These are phyloP conservation scores for Ylistrum balloti DNA, from an alignment of 1,140 invertebrate species.

Conservation along the genomic window DNA sequence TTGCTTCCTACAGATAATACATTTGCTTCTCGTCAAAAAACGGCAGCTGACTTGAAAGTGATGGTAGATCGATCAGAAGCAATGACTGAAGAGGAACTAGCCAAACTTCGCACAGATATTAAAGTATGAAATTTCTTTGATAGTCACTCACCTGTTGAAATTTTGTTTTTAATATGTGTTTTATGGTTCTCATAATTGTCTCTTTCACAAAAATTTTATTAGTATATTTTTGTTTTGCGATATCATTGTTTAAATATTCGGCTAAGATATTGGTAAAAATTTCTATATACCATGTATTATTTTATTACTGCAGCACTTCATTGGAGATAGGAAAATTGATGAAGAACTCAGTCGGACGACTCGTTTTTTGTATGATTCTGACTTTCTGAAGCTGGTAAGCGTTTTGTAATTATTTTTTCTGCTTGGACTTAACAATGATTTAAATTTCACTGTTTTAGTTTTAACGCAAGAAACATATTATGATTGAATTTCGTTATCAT, in stretches of 20 bases:
- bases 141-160: no score
- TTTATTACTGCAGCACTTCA: slow-evolving; percentile 77
- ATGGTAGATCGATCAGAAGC: slow-evolving; percentile 75
- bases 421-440: no score
- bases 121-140: slow-evolving; percentile 69
- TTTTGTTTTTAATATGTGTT: no score
- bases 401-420: not conserved
- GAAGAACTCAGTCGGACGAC: slow-evolving; percentile 79
- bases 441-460: no score
- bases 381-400: slow-evolving; percentile 71
- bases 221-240: no score
- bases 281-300: not conserved
- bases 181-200: no score
- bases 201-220: no score
- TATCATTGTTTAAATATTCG: no score
- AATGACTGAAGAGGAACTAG: slow-evolving; percentile 74
- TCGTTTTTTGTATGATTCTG: slow-evolving; percentile 78
- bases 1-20: slow-evolving; percentile 70
- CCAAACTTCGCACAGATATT: slow-evolving; percentile 78
- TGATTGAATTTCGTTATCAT: no score
- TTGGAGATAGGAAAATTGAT: slow-evolving; percentile 79
- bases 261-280: no score
- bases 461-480: no score
- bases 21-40: slow-evolving; percentile 74
- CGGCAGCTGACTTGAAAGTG: slow-evolving; percentile 73